These are phyloP conservation scores for Oreocharis arfaki DNA, from an alignment of 2,113 vertebrate species.

Conservation along the genomic window DNA sequence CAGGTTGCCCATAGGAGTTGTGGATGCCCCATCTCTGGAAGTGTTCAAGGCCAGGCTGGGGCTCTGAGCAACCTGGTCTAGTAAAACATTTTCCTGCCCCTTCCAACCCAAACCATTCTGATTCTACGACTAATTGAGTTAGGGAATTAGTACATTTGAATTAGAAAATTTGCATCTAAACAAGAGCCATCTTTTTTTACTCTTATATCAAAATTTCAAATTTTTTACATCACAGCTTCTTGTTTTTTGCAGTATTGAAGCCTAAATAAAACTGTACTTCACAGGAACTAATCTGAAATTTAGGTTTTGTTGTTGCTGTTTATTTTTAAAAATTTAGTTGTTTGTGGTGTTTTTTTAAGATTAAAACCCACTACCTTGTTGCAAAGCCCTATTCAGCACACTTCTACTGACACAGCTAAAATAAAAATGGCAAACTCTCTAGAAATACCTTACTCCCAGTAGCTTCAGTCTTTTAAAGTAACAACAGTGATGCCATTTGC, in stretches of 20 bases:
- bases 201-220: neutral
- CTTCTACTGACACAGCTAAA: neutral
- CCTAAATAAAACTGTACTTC: neutral
- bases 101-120: neutral
- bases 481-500: neutral
- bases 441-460: neutral
- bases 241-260: neutral
- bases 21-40: neutral
- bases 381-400: neutral
- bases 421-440: neutral
- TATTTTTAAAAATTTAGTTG: neutral
- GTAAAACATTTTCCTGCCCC: neutral
- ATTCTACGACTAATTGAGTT: neutral
- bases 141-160: neutral
- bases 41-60: neutral
- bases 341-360: neutral
- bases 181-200: neutral
- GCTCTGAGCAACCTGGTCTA: neutral
- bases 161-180: neutral
- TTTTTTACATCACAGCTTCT: neutral
- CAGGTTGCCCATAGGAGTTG: rapidly evolving
- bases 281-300: neutral
- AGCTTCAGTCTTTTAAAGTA: neutral
- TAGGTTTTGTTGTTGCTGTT: neutral
- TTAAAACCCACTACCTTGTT: neutral